phyloP scores from a whole-genome alignment of 2,113 vertebrate genomes.

The Chitala chitala region DNA sequence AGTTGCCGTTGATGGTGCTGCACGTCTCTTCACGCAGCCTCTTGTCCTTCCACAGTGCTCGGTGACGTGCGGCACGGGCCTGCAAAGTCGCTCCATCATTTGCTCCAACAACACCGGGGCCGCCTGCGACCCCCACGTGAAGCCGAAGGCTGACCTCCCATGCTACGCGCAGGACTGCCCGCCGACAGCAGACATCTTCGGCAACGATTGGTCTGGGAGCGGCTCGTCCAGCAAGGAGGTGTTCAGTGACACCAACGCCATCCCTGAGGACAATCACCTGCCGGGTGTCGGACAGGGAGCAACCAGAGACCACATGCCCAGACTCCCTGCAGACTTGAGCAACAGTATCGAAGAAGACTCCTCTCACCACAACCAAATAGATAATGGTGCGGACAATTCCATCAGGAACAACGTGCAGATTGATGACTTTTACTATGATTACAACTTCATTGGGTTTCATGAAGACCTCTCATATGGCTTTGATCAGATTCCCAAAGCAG shows the following conservation, averaged over 20 bases:
- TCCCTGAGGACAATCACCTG: constrained; percentile 46
- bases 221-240: constrained; percentile 76
- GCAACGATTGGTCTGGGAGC: constrained; percentile 77
- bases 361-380: constrained; percentile 47
- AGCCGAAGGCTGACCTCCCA: constrained; percentile 40
- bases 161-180: constrained; percentile 64
- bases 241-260: constrained; percentile 72
- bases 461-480: constrained; percentile 77
- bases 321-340: constrained; percentile 46
- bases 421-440: constrained; percentile 96
- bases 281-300: constrained; percentile 29
- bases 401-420: constrained; percentile 60
- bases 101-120: constrained; percentile 65
- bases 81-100: constrained; percentile 56
- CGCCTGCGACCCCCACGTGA: constrained; percentile 62
- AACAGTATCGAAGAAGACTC: constrained; percentile 60
- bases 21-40: not conserved
- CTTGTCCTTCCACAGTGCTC: constrained; percentile 71
- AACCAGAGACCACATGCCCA: constrained; percentile 37
- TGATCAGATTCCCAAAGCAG: constrained; percentile 37
- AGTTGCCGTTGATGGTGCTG: not conserved
- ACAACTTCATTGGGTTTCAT: constrained; percentile 96
- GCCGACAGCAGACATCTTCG: constrained; percentile 31
- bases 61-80: constrained; percentile 68
- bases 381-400: constrained; percentile 47